Evolutionary conservation across 2,888 invertebrate genomes (phyloP).

Genomic region (Neoascia interrupta): DNA sequence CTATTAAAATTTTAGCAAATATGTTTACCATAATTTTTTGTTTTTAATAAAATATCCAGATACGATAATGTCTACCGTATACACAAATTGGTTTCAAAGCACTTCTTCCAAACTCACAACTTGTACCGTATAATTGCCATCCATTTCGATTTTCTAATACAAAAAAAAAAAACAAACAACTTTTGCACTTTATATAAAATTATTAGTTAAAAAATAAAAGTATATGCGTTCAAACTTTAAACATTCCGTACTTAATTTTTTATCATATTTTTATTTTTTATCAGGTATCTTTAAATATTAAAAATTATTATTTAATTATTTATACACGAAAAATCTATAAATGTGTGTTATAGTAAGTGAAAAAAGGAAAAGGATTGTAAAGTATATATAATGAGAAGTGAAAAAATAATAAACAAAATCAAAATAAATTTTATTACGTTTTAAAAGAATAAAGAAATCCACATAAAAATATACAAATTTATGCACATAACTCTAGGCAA

Average conservation of each 20-base stretch:
- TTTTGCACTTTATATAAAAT: conserved; percentile 7
- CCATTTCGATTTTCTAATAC: conserved; percentile 34
- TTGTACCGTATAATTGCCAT: conserved; percentile 54
- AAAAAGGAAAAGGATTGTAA: conserved; percentile 27
- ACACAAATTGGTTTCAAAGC: conserved; percentile 60
- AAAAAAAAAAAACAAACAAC: too few relatives aligned
- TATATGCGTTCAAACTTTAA: too few relatives aligned
- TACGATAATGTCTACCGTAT: too few relatives aligned
- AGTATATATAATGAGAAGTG: background rate
- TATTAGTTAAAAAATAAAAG: too few relatives aligned
- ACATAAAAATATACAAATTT: conserved; percentile 49
- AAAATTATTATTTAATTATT: too few relatives aligned
- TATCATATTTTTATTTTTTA: background rate
- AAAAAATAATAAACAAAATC: conserved; percentile 19
- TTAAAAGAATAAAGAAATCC: conserved; percentile 29
- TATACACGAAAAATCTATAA: too few relatives aligned
- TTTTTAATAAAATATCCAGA: too few relatives aligned
- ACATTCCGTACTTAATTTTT: too few relatives aligned
- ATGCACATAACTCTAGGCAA: conserved; percentile 59
- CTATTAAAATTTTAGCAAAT: too few relatives aligned
- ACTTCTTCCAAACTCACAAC: conserved; percentile 53
- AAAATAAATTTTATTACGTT: conserved; percentile 39
- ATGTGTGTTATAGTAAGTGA: conserved; percentile 14
- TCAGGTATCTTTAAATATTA: background rate
- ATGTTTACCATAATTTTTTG: too few relatives aligned